Conservation (phyloP, 2,888 invertebrate species). For the Hipparchia sbordonii region DNA sequence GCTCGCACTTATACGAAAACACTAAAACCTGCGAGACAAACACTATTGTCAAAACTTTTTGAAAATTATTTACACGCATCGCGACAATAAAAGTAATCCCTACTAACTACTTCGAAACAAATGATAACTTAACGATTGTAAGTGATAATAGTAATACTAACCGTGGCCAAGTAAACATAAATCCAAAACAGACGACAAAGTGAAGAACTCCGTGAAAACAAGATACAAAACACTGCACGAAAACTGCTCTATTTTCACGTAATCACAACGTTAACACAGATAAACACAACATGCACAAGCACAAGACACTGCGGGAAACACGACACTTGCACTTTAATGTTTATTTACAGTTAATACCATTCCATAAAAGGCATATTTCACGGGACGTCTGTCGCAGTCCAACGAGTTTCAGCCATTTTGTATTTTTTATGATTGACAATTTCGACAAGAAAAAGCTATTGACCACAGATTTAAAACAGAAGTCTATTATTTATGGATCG, state of each 20-base stretch:
- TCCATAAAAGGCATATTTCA: slow-evolving; percentile 59
- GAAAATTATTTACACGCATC: slow-evolving; percentile 62
- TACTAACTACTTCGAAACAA: slow-evolving; percentile 37
- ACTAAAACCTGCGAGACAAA: slow-evolving; percentile 56
- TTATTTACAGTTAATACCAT: slow-evolving; percentile 67
- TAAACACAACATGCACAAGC: slow-evolving; percentile 63
- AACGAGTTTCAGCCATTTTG: slow-evolving; percentile 77
- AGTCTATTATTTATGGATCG: too few species aligned
- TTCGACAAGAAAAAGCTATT: background rate
- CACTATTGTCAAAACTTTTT: slow-evolving; percentile 67
- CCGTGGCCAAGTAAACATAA: slow-evolving; percentile 77
- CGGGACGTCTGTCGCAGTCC: slow-evolving; percentile 72
- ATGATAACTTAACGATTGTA: slow-evolving; percentile 7
- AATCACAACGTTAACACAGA: slow-evolving; percentile 59
- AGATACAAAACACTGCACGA: slow-evolving; percentile 72
- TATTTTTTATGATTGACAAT: slow-evolving; percentile 11
- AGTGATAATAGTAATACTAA: slow-evolving; percentile 51
- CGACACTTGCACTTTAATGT: slow-evolving; percentile 59
- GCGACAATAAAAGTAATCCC: slow-evolving; percentile 44
- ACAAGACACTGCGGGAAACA: slow-evolving; percentile 56
- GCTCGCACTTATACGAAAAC: slow-evolving; percentile 53
- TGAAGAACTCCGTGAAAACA: slow-evolving; percentile 71
- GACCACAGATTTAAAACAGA: too few species aligned
- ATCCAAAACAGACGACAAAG: slow-evolving; percentile 72
- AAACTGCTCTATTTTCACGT: slow-evolving; percentile 53